These are phyloP conservation scores for Busseola fusca DNA, from an alignment of 2,888 invertebrate species.

Conservation along the genomic window DNA sequence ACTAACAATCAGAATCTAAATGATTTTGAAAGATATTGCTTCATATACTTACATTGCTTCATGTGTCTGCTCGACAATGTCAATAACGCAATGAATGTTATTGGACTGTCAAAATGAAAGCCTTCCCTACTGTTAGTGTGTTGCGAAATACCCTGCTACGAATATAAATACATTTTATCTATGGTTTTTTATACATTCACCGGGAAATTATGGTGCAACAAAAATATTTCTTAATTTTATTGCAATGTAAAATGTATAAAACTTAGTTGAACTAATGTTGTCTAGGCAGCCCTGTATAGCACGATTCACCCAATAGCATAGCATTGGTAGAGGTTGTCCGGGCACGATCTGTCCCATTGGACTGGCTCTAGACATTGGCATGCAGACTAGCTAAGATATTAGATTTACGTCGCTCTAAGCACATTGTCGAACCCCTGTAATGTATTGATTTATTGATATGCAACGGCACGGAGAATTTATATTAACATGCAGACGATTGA, in stretches of 20 bases:
- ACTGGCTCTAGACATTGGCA: conserved; percentile 64
- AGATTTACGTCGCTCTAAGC: conserved; percentile 56
- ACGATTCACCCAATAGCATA: conserved; percentile 70
- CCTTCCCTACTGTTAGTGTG: background rate
- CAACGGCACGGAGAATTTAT: conserved; percentile 42
- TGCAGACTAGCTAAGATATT: conserved; percentile 48
- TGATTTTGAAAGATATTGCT: background rate
- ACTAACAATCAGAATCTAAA: background rate
- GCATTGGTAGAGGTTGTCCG: conserved; percentile 64
- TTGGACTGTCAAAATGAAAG: background rate
- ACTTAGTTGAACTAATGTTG: background rate
- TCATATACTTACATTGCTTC: too few relatives aligned
- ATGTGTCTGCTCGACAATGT: background rate
- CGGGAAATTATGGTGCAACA: background rate
- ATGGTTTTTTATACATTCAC: background rate
- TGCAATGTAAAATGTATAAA: conserved; percentile 5
- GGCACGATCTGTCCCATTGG: conserved; percentile 73
- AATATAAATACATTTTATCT: background rate
- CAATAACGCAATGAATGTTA: background rate
- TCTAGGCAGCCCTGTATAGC: conserved; percentile 67
- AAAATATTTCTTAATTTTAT: background rate
- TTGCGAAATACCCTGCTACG: background rate
- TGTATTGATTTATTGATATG: conserved; percentile 54
- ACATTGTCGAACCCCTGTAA: conserved; percentile 45
- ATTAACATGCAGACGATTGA: conserved; percentile 19